Evolutionary conservation across 2,888 invertebrate species (phyloP), one percentile per base, ranked within the genome.

Genomic region (Camptogramma bilineatum): DNA sequence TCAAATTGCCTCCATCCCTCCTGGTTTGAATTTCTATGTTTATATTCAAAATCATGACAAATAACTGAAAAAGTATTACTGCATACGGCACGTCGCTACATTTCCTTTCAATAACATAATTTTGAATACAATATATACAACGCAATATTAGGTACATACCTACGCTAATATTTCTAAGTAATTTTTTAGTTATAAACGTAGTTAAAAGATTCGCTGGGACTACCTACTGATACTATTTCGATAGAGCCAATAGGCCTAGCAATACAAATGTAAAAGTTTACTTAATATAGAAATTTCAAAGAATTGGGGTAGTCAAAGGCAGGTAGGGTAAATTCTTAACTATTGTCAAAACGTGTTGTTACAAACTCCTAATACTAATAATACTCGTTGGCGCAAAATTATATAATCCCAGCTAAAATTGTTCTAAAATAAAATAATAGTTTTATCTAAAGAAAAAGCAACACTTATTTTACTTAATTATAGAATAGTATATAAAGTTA

Each of bases 401-500:
- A 64, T 60, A 80, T 16, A 80, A 82, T 80, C 78, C 75, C 83
- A 82, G 82, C 83, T 75, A 18, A 72, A 76, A 68, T 71, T 77
- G 72, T 73, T 76, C 76, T 83, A 84, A 77, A 52, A 68, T 73
- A 66, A 66, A 71, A 69, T 24, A 69, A 76, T 72, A 76, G 74
- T 78, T 77, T 73, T 71, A 72, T 73, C 84, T 87, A 85, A 80
- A 82, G 79, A 78, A 80, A 79, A 86, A 87, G 83, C 84, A 86
- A 87, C 81, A 82, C 73, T 81, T 82, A 79, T 53, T 63, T 73
- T 31, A 51, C 16, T 73, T 70, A 69, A 75, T 70, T 65, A 64
- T 61, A 65, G 64, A 50, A 24, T 46, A 8, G 21, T 51, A 39
- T 16, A 56, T 52, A 60, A 44, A 63, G 52, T 55, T 68, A 82